Evolutionary conservation across 2,797 vertebrate genomes (phyloP).

Genomic region (Holocentrus rufus): DNA sequence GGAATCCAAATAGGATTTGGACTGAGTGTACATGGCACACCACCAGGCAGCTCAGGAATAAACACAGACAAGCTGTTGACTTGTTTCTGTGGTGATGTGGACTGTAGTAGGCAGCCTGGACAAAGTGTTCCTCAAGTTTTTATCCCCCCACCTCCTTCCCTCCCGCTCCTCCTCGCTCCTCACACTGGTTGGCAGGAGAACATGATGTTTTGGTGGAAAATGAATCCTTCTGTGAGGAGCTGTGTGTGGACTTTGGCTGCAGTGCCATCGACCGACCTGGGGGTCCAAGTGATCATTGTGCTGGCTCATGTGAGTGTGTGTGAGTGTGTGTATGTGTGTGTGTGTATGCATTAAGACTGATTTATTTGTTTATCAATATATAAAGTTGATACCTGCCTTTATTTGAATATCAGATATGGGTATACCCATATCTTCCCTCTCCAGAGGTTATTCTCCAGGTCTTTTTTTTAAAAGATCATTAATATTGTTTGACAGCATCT

Average conservation of each 20-base stretch:
- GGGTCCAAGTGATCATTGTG: constrained; percentile 21
- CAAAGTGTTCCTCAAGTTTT: constrained; percentile 48
- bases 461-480: too few relatives aligned
- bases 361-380: too few relatives aligned
- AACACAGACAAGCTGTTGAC: constrained; percentile 23
- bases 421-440: too few relatives aligned
- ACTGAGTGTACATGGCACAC: not conserved
- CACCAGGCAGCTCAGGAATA: constrained; percentile 17
- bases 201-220: constrained; percentile 51
- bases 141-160: constrained; percentile 1
- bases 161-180: constrained; percentile 1
- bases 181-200: constrained; percentile 26
- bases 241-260: constrained; percentile 42
- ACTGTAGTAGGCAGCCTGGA: constrained; percentile 16
- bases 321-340: not conserved
- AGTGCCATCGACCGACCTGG: not conserved
- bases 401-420: too few relatives aligned
- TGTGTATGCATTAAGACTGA: too few relatives aligned
- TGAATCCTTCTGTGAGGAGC: constrained; percentile 10
- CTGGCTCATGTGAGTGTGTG: not conserved
- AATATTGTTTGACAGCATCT: too few relatives aligned
- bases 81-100: constrained; percentile 26
- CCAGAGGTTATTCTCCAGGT: too few relatives aligned
- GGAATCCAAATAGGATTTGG: not conserved
- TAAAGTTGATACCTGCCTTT: too few relatives aligned